Evolutionary conservation across 2,113 vertebrate genomes (phyloP).

Genomic region (Gymnogyps californianus): DNA sequence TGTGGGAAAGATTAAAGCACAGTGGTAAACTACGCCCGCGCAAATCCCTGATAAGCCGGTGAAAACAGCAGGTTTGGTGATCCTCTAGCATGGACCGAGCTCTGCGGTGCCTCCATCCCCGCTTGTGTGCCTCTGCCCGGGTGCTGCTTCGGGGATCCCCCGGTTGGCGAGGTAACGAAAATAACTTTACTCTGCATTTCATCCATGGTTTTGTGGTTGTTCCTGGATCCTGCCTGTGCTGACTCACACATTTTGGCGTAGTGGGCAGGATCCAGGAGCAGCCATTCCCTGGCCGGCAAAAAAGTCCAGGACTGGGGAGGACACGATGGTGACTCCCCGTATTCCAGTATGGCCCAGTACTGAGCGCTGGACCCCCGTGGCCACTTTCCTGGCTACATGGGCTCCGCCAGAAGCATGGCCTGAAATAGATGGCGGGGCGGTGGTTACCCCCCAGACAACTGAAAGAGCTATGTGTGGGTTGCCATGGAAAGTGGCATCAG

Average conservation of each 20-base stretch:
- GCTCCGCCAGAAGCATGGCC: neutral
- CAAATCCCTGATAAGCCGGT: neutral
- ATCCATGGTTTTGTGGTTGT: neutral
- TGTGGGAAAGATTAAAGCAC: neutral
- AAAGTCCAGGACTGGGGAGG: neutral
- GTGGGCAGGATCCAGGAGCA: neutral
- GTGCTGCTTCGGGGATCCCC: neutral
- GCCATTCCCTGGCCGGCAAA: neutral
- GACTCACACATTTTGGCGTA: neutral
- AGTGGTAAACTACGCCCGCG: neutral
- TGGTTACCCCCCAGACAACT: neutral
- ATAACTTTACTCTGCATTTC: neutral
- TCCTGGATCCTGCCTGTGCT: neutral
- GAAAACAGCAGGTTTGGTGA: accelerated
- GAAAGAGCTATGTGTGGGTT: accelerated
- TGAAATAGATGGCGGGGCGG: accelerated
- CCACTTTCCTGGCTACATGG: neutral
- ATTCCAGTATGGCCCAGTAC: neutral
- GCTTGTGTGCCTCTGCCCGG: neutral
- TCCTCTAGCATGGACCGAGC: neutral
- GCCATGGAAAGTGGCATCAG: accelerated
- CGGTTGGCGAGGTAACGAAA: accelerated
- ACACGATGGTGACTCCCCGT: accelerated
- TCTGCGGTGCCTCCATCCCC: accelerated
- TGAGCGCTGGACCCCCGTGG: neutral